Percentiles rank a stretch among this genome's conserved stretches.
phyloP scores from a whole-genome alignment of 2,113 vertebrate genomes.

The Calcarius ornatus region DNA sequence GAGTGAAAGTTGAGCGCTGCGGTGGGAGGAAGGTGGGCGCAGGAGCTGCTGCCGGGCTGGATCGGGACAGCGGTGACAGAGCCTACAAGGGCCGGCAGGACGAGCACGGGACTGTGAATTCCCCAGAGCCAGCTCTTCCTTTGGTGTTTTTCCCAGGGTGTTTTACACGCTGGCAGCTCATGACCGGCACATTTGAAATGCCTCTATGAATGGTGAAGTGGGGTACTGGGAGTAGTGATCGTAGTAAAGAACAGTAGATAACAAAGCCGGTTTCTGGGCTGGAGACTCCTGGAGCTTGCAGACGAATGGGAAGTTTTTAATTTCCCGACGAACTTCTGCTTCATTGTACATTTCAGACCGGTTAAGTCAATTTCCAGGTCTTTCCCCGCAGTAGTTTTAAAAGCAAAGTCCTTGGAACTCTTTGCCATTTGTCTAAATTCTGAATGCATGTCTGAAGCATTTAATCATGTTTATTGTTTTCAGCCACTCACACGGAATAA shows the following conservation, averaged over 20 bases:
- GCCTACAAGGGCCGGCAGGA: rapidly evolving
- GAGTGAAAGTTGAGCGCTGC: neutral
- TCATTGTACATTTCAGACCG: neutral
- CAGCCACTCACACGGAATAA: slow-evolving; percentile 77
- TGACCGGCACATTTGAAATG: neutral
- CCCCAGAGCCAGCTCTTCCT: neutral
- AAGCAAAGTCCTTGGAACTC: slow-evolving; percentile 41
- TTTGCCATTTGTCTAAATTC: slow-evolving; percentile 60
- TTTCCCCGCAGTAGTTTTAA: slow-evolving; percentile 23
- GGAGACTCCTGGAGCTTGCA: neutral
- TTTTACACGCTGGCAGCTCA: neutral
- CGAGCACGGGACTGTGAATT: rapidly evolving
- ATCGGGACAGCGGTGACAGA: neutral
- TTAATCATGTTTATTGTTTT: slow-evolving; percentile 79
- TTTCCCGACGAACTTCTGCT: neutral
- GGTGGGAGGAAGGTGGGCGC: neutral
- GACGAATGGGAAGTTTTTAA: neutral
- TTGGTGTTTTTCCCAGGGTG: neutral
- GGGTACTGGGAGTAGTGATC: neutral
- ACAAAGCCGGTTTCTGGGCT: neutral
- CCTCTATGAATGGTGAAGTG: neutral
- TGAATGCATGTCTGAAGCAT: slow-evolving; percentile 70
- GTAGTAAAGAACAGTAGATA: neutral
- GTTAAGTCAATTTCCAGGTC: neutral
- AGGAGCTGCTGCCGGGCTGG: neutral